Base-by-base conservation (phyloP, 23 tunicate genomes). In the Diplosoma virens region DNA sequence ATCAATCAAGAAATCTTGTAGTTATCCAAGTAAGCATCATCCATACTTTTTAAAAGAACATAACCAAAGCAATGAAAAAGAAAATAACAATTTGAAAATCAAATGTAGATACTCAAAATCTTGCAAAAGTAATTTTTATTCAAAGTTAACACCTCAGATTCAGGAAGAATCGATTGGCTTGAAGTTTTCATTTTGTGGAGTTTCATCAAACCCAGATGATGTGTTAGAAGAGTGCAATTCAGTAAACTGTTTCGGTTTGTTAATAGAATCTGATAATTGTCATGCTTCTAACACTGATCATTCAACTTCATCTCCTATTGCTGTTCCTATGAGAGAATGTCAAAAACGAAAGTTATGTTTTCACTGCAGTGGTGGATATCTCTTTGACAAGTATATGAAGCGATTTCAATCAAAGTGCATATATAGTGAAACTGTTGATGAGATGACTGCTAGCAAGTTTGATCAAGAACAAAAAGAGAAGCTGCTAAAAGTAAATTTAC, bases 361-460 rank as follows among this genome's bases (percentile, higher is more conserved):
- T 0, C 81, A 90, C 1, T 84, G 87, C 67, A 90, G 97, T 56
- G 97, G 97, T 17, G 97, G 97, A 7, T 90, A 90, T 47, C 84
- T 90, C 37, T 90, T 90, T 67, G 97, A 90, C 52, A 90, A 90
- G 59, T 90, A 90, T 73, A 90, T 90, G 85, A 90, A 90, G 50
- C 83, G 90, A 3, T 81, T 90, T 59, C 82, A 73, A 31, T 81
- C 70, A 20, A 84, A 74, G 59, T 80, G 61, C 26, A 59, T 47
- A 23, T 22, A 72, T 36, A 50, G 61, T 50, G 61, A 72, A 48
- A 50, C 61, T 24, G 18, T 72, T 16, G 37, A 32, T 47, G 78
- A 72, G 48, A 9, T 67, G 27, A 67, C 35, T 34, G 74, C 36
- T 26, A 67, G 60, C 25, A 33, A 72, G 60, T 48, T 34, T 25